Base-by-base conservation (phyloP, 2,888 invertebrate genomes). In the Sinhomidia bicolor region DNA sequence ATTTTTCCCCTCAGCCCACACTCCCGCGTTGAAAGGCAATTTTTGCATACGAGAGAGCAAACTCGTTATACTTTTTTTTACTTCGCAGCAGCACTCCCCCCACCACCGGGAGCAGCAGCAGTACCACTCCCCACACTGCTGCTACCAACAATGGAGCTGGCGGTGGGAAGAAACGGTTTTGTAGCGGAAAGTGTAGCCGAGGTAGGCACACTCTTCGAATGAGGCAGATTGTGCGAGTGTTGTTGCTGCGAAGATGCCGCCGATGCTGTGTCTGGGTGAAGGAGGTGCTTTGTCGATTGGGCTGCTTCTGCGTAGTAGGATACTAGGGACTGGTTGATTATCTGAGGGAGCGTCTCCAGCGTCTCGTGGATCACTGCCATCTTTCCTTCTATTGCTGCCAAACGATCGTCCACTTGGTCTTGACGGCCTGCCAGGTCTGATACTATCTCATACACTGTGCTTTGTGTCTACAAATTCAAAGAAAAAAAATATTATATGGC, bases 391-490 rank as follows among this genome's bases (percentile, higher is more conserved):
- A 99, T 96, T 93, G 97, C 96, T 92, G 96, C 96, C 93, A 99
- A 95, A 93, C 99, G 96, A 94, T 98, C 98, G 94, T 99, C 99
- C 92, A 99, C 95, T 80, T 96, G 96, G 93, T 98, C 98, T 94
- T 99, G 99, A 83, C 98, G 96, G 89, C 97, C 96, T 93, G 98
- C 98, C 97, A 99, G 98, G 93, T 99, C 99, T 85, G 98, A 98
- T 91, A 99, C 99, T 93, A 99, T 97, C 95, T 99, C 99, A 94
- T 99, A 99, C 92, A 99, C 98, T 82, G 98, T 98, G 93, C 98
- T 98, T 95, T 99, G 99, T 92, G 99, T 99, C 99, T 99, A 95
- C 92, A 95, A 23, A 95, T 93, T 95, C 93, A 93, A 36, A 36
- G 7, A 7, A 36, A 74, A 82, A 54, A 47, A 29, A 23, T 74